Base-by-base conservation (phyloP, 2,888 invertebrate genomes). In the Drosophila algonquin region DNA sequence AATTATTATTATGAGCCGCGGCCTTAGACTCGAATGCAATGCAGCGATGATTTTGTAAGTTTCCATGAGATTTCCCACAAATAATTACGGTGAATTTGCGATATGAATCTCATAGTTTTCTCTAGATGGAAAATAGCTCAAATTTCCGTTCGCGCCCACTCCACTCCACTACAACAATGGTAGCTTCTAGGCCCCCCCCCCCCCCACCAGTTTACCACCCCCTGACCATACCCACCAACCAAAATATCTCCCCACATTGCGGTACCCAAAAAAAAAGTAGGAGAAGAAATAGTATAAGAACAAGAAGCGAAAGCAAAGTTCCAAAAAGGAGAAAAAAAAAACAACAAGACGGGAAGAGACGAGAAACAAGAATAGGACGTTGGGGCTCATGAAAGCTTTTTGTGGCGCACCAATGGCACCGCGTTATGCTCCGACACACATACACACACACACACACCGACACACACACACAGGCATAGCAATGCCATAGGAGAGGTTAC, bases 331-430 rank as follows among this genome's bases (percentile, higher is more conserved):
- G n/a, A 75, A 63, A 76, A 62, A 45, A 53, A 55, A 63, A 55
- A 47, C 27, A 24, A 24, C 24, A 63, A 75, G 65, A 71, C 14
- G 56, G 10, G 48, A 48, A 58, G 76, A 69, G 77, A 70, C 45
- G 47, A 46, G 65, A 60, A 58, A 51, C 48, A 55, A 70, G 77
- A 68, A 82, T 79, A 84, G 84, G 79, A 84, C 76, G 85, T 75
- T 73, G 85, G 40, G 76, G 87, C 88, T 90, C 90, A 89, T 90
- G 91, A 90, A 91, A 92, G 92, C 91, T 92, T 92, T 92, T 92
- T 92, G 92, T 87, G 92, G 92, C 92, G 92, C 92, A 92, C 92
- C 92, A 92, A 92, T 92, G 90, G 92, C 90, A 92, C 92, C 92
- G 91, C 91, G 92, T 92, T 92, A 91, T 92, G 91, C 91, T 90